Percentiles rank a stretch among this genome's conserved stretches.
Conservation (phyloP, 2,113 vertebrate species). For the Condylura cristata region DNA sequence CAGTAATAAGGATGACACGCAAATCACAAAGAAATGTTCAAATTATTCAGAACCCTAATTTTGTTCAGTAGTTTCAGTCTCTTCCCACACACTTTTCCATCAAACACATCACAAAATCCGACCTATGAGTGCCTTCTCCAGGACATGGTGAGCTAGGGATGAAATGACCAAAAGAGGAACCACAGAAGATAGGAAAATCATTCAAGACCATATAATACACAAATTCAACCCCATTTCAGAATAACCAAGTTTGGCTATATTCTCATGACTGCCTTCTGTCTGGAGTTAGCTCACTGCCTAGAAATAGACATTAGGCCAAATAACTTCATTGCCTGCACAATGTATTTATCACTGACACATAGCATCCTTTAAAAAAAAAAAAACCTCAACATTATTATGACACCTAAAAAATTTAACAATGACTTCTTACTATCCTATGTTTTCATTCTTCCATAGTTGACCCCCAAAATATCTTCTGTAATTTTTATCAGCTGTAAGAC, state of each 20-base stretch:
- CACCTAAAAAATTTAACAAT: not conserved
- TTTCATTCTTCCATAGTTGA: not conserved
- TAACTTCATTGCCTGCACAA: not conserved
- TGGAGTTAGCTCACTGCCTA: not conserved
- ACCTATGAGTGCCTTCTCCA: not conserved
- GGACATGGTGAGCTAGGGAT: not conserved
- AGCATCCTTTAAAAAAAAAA: not conserved
- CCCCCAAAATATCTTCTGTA: not conserved
- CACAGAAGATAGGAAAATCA: not conserved
- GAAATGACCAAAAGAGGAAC: not conserved
- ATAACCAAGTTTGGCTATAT: not conserved
- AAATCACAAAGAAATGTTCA: not conserved
- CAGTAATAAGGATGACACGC: not conserved
- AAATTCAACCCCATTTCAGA: not conserved
- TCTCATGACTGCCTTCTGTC: not conserved
- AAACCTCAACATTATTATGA: not conserved
- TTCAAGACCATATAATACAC: not conserved
- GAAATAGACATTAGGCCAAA: not conserved
- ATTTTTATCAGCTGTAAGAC: not conserved
- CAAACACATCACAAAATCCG: not conserved
- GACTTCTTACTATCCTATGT: not conserved
- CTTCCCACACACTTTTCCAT: not conserved
- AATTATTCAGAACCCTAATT: not conserved
- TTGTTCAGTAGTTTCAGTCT: not conserved
- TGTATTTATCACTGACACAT: not conserved